Percentiles rank a stretch among this genome's conserved stretches.
phyloP scores from a whole-genome alignment of 2,797 vertebrate species.

The Silurus aristotelis region DNA sequence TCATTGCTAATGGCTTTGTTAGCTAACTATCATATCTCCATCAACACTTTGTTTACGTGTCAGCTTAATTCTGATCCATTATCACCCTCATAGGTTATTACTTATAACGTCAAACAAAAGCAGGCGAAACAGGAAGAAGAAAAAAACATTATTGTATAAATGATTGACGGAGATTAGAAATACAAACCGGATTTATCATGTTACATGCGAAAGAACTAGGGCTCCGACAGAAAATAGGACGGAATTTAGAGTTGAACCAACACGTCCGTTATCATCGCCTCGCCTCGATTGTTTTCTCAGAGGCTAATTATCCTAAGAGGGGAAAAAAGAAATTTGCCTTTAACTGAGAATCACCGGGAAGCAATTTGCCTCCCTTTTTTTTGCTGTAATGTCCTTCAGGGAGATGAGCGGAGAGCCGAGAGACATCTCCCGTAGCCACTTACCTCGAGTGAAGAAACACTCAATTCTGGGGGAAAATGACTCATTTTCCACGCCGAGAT shows the following conservation, averaged over 20 bases:
- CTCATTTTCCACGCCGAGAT: conserved; percentile 51
- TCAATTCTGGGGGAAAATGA: conserved; percentile 37
- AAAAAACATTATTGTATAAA: neutral
- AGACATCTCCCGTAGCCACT: conserved; percentile 74
- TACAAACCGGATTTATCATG: neutral
- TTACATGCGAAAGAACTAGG: neutral
- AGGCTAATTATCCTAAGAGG: conserved; percentile 21
- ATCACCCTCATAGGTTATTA: neutral
- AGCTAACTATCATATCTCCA: neutral
- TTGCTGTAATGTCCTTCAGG: conserved; percentile 15
- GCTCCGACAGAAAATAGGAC: neutral
- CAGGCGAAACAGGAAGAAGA: neutral
- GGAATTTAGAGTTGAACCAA: neutral
- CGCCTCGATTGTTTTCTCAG: conserved; percentile 15
- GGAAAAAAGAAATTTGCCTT: neutral
- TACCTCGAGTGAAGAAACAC: conserved; percentile 62
- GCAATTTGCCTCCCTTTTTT: neutral
- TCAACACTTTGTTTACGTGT: neutral
- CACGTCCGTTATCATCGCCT: neutral
- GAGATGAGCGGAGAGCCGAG: conserved; percentile 77
- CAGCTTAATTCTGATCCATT: no score
- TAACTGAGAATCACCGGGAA: conserved; percentile 23
- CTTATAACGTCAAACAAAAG: neutral
- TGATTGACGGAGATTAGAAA: neutral
- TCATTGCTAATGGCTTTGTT: neutral